Evolutionary conservation across 2,888 invertebrate genomes (phyloP), one percentile per base, ranked within the genome.

Genomic region (Melanotus villosus): DNA sequence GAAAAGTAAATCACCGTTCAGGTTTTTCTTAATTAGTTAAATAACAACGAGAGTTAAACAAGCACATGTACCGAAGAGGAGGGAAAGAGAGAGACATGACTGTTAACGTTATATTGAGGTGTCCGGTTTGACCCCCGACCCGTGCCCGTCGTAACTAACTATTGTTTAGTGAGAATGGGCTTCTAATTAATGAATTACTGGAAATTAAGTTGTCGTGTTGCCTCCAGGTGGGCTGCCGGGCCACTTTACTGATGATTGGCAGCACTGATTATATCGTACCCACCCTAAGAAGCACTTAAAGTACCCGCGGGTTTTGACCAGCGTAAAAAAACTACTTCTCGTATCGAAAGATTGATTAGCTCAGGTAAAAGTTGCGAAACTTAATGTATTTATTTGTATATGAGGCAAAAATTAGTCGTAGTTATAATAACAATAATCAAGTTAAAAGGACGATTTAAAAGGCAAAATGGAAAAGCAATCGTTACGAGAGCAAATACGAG

Each of bases 181-280:
- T 72, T 71, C 72, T 74, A 74, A 75, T 75, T 74, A 74, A 75
- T 72, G 74, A 75, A 75, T 73, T 75, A 74, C 67, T 56, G 16
- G 45, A 71, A 71, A 71, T 71, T 68, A 71, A 71, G 68, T 68
- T 64, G 71, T 71, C 67, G 65, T 65, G 69, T 65, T 69, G 66
- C 72, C 72, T 69, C 68, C 72, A 73, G 73, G 71, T 72, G 73
- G 68, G 70, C 72, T 67, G 73, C 65, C 72, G 64, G 70, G 70
- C 75, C 73, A 74, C 73, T 75, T 75, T 73, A 68, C 62, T 59
- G 45, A 57, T 73, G 73, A 74, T 71, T 75, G 75, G 70, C 75
- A 75, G 72, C 71, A 65, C 68, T 68, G 73, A 74, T 75, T 73
- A 68, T 71, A 75, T 75, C 74, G 66, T 43, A 41, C 52, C 59